Evolutionary conservation across 2,888 invertebrate genomes (phyloP).

Genomic region (Lasioglossum vierecki): DNA sequence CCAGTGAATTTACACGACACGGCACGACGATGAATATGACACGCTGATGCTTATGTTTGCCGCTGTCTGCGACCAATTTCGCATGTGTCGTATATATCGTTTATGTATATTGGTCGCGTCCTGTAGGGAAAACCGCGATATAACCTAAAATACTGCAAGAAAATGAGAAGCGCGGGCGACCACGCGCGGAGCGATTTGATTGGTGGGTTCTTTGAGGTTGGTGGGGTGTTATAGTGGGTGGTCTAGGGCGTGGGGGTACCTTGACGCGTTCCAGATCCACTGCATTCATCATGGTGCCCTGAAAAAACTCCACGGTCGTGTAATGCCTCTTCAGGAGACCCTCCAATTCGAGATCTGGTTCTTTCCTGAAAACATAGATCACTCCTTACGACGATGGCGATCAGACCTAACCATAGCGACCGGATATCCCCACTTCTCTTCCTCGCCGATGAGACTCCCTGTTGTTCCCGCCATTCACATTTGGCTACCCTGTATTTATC

Average conservation of each 20-base stretch:
- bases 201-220: conserved; percentile 48
- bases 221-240: conserved; percentile 65
- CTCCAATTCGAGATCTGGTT: conserved; percentile 99
- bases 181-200: conserved; percentile 53
- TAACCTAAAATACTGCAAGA: conserved; percentile 76
- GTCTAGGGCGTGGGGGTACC: conserved; percentile 88
- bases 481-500: background rate
- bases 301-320: conserved; percentile 99
- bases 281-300: conserved; percentile 99
- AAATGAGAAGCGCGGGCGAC: conserved; percentile 68
- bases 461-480: background rate
- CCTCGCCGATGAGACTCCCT: background rate
- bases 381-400: conserved; percentile 80
- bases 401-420: conserved; percentile 58
- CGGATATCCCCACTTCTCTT: conserved; percentile 5
- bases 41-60: conserved; percentile 1
- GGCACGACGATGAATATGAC: conserved; percentile 22
- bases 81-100: conserved; percentile 4
- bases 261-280: conserved; percentile 99
- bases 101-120: conserved; percentile 69
- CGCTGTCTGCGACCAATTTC: conserved; percentile 4
- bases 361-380: conserved; percentile 93
- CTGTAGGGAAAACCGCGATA: conserved; percentile 75
- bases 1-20: conserved; percentile 33
- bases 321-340: conserved; percentile 99